Percentiles rank a stretch among this genome's conserved stretches.
Evolutionary conservation across 1,140 invertebrate genomes (phyloP).

Genomic region (Dryas iulia): DNA sequence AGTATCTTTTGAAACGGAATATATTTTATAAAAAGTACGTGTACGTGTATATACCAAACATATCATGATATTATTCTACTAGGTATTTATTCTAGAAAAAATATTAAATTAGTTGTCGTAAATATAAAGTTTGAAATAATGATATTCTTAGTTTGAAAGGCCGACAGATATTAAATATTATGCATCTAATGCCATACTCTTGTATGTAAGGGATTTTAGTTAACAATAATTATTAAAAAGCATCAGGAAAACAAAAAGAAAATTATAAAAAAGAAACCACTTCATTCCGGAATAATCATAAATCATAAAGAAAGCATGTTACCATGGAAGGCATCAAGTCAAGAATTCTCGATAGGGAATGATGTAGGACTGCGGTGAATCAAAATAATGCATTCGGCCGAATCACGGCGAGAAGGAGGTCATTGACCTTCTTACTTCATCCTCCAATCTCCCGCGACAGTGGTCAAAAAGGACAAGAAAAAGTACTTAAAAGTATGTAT

Average conservation of each 20-base stretch:
- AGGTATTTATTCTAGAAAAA: too few species aligned
- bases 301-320: conserved; percentile 72
- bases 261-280: too few species aligned
- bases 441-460: conserved; percentile 33
- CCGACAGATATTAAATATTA: too few species aligned
- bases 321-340: conserved; percentile 70
- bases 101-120: too few species aligned
- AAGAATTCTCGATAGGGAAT: conserved; percentile 72
- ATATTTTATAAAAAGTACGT: background rate
- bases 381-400: conserved; percentile 72
- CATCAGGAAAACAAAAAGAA: too few species aligned
- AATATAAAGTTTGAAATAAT: too few species aligned
- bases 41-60: too few species aligned
- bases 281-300: conserved; percentile 48
- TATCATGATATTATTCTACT: too few species aligned
- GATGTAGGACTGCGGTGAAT: conserved; percentile 66
- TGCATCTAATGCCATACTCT: too few species aligned
- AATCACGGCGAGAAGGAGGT: conserved; percentile 58
- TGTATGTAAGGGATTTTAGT: too few species aligned
- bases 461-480: conserved; percentile 28
- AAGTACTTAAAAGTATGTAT: conserved; percentile 11
- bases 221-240: too few species aligned
- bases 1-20: conserved; percentile 24
- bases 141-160: too few species aligned
- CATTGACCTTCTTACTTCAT: conserved; percentile 60